Evolutionary conservation across 1,140 invertebrate species (phyloP), one percentile per base, ranked within the genome.

Genomic region (Euwallacea fornicatus): DNA sequence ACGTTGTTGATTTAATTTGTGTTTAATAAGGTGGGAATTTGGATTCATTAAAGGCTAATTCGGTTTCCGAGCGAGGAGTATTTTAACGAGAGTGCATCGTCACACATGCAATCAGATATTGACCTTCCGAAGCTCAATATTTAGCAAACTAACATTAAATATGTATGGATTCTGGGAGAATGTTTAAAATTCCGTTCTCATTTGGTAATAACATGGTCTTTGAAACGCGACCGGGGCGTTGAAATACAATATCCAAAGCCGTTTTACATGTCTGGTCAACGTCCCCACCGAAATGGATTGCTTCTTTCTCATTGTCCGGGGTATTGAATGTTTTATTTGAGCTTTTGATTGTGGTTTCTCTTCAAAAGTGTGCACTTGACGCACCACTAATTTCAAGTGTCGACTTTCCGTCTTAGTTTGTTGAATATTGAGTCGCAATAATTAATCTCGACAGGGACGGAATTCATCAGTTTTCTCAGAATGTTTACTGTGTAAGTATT

Each of bases 1-100:
- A 54, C 47, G 63, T 66, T 54, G 21, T 66, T 41, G 50, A 66
- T 64, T 56, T 55, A 46, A 62, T 21, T 55, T 64, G 59, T 43
- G 55, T 59, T 44, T 59, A 59, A 46, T 59, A 54, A 41, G 42
- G 56, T n/a, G 55, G 21, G 13, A 43, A 46, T 64, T 70, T 70
- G 44, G 15, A 54, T 64, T 42, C 47, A 56, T 56, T 56, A 56
- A n/a, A 15, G 11, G 54, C 16, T 56, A 56, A 56, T 56, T 56
- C 16, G 21, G 21, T 33, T 33, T 33, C 21, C 21, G 21, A 33
- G 21, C 21, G 21, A 33, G 21, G 21, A 33, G 21, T 33, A 33
- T 33, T 33, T 33, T 33, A 33, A 33, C 21, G 21, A 33, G 21
- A 33, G 21, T 33, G 21, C 21, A 33, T 33, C 21, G 21, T 33